Evolutionary conservation across 37 sponge, comb jelly and placozoan species (phyloP).

Genomic region (Oscarella lobularis): DNA sequence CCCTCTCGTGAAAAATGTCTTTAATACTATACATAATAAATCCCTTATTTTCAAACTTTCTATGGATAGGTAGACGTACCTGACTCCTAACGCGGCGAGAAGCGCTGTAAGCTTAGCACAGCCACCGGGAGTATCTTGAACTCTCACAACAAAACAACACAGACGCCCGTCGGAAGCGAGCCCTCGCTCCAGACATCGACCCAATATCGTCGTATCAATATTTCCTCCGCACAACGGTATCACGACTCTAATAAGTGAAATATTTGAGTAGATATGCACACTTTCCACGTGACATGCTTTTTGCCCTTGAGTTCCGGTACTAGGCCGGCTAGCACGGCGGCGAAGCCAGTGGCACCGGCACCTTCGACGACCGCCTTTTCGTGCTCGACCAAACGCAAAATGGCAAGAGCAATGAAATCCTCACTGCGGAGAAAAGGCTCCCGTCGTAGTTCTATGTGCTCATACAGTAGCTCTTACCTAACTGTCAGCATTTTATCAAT

Average conservation of each 20-base stretch:
- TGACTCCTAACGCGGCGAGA: constrained; percentile 20
- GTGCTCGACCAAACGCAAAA: constrained; percentile 61
- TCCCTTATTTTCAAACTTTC: background rate
- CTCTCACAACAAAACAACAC: constrained; percentile 33
- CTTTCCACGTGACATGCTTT: constrained; percentile 22
- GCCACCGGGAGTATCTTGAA: constrained; percentile 62
- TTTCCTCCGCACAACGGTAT: constrained; percentile 61
- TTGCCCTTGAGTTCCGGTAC: constrained; percentile 60
- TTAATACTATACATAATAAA: too few species aligned
- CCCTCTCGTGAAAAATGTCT: constrained; percentile 77
- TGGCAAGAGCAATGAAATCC: constrained; percentile 58
- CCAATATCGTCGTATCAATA: constrained; percentile 70
- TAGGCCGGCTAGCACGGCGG: constrained; percentile 60
- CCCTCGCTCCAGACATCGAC: constrained; percentile 74
- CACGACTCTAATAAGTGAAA: constrained; percentile 19
- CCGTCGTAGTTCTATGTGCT: background rate
- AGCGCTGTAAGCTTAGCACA: constrained; percentile 29
- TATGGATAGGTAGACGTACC: constrained; percentile 25
- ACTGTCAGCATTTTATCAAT: constrained; percentile 35
- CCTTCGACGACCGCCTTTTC: constrained; percentile 84
- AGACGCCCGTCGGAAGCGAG: constrained; percentile 69
- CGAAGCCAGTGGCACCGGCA: constrained; percentile 67
- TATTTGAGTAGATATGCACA: too few species aligned
- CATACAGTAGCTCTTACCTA: constrained; percentile 10
- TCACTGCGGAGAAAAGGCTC: constrained; percentile 19